A percentile compares a stretch with the other conserved stretches of the same genome.
phyloP scores from a whole-genome alignment of 2,888 invertebrate genomes.

The Anoncus sp. region DNA sequence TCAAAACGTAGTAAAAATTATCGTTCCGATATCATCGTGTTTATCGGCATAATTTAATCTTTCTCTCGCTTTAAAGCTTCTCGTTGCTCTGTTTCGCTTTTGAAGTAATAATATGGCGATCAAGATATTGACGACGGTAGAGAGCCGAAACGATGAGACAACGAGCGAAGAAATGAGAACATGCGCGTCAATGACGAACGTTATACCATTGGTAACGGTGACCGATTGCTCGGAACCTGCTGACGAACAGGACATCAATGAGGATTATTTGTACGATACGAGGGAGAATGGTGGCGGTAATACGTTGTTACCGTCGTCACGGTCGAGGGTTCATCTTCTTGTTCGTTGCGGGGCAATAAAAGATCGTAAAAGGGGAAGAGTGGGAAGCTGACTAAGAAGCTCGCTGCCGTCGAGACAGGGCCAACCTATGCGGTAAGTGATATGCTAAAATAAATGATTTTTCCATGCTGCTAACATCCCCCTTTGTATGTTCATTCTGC shows the following conservation, averaged over 20 bases:
- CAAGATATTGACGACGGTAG: constrained; percentile 43
- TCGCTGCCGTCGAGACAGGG: constrained; percentile 61
- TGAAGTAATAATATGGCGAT: constrained; percentile 55
- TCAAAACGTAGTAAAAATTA: no score
- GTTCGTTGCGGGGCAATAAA: constrained; percentile 62
- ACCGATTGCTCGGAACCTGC: constrained; percentile 43
- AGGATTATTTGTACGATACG: constrained; percentile 28
- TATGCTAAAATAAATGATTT: background rate
- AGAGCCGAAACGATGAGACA: constrained; percentile 42
- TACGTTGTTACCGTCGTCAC: no score
- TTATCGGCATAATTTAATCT: background rate
- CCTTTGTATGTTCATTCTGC: no score
- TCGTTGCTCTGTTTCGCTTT: background rate
- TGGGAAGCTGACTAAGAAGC: constrained; percentile 72
- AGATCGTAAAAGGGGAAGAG: constrained; percentile 69
- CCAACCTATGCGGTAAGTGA: constrained; percentile 72
- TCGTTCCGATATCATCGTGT: no score
- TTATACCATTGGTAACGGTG: constrained; percentile 32
- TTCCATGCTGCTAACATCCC: background rate
- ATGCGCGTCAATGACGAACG: background rate
- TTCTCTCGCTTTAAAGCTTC: background rate
- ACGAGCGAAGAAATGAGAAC: constrained; percentile 32
- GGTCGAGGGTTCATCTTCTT: constrained; percentile 45
- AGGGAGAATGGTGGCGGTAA: background rate
- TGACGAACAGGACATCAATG: background rate